phyloP scores from a whole-genome alignment of 2,113 vertebrate genomes.

The Capreolus pygargus region DNA sequence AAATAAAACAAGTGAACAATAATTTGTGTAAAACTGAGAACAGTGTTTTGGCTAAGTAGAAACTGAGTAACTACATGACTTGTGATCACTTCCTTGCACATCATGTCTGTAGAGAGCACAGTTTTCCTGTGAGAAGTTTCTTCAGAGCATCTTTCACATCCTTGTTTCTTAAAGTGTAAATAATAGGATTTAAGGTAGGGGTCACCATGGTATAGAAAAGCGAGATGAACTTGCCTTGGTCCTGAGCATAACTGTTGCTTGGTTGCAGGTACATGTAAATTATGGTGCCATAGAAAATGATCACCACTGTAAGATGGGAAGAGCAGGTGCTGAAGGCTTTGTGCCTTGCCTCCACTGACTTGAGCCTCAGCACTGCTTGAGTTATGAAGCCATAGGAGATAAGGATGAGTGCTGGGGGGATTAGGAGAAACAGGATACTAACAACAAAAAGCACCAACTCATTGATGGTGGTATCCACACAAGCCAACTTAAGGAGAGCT shows the following conservation, averaged over 20 bases:
- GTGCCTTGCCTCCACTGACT: background rate
- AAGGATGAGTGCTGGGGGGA: background rate
- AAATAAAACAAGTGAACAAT: background rate
- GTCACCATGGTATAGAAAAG: conserved; percentile 58
- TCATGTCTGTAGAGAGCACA: background rate
- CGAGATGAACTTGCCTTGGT: conserved; percentile 41
- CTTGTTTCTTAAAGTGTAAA: conserved; percentile 47
- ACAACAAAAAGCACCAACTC: background rate
- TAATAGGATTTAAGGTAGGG: conserved; percentile 41
- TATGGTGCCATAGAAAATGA: conserved; percentile 60
- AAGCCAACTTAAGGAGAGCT: conserved; percentile 10
- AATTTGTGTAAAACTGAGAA: background rate
- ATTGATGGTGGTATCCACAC: conserved; percentile 2
- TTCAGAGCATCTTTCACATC: conserved; percentile 27
- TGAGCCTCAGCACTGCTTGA: conserved; percentile 10
- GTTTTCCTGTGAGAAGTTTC: background rate
- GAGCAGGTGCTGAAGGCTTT: conserved; percentile 40
- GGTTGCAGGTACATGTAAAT: conserved; percentile 55
- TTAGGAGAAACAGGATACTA: background rate
- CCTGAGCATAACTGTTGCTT: background rate
- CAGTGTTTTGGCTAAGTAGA: background rate
- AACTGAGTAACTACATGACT: background rate
- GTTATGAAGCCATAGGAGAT: background rate
- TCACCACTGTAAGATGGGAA: conserved; percentile 13
- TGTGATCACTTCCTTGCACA: too few relatives aligned